Conservation (phyloP, 2,888 invertebrate genomes). For the Criorhina ranunculi region DNA sequence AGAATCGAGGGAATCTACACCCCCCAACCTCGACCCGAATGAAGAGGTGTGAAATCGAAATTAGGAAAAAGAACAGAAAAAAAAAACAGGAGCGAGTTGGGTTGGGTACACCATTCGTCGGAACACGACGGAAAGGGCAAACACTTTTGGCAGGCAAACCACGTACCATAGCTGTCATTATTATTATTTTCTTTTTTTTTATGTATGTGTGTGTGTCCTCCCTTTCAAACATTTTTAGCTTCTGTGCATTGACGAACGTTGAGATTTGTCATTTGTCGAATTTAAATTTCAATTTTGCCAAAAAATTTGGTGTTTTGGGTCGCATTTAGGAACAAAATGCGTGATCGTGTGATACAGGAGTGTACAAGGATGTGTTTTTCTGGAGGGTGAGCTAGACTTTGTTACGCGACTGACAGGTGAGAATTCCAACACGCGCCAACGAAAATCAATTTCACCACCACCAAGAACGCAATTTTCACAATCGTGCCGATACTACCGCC, state of each 20-base stretch:
- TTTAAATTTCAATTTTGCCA: slow-evolving; percentile 82
- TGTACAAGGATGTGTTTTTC: neutral
- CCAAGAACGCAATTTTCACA: slow-evolving; percentile 19
- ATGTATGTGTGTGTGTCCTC: too few relatives aligned
- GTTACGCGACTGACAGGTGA: slow-evolving; percentile 58
- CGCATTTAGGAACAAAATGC: slow-evolving; percentile 23
- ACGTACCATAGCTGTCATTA: slow-evolving; percentile 68
- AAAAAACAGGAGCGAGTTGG: slow-evolving; percentile 6
- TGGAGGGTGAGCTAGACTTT: neutral
- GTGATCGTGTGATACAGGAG: slow-evolving; percentile 21
- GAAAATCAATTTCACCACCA: slow-evolving; percentile 68
- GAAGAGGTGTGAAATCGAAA: slow-evolving; percentile 73
- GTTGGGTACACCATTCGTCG: slow-evolving; percentile 26
- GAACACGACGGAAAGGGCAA: slow-evolving; percentile 24
- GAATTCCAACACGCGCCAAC: slow-evolving; percentile 38
- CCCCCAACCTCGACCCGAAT: slow-evolving; percentile 25
- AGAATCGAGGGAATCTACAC: slow-evolving; percentile 50
- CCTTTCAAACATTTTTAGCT: slow-evolving; percentile 35
- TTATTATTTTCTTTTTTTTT: slow-evolving; percentile 34
- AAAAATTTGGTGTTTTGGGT: slow-evolving; percentile 20
- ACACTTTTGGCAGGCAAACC: slow-evolving; percentile 64
- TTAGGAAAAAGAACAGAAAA: slow-evolving; percentile 50
- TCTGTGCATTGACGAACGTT: slow-evolving; percentile 64
- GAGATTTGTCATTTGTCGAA: slow-evolving; percentile 83
- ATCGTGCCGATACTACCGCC: neutral